Conservation (phyloP, 1,140 invertebrate genomes). For the Popillia japonica region DNA sequence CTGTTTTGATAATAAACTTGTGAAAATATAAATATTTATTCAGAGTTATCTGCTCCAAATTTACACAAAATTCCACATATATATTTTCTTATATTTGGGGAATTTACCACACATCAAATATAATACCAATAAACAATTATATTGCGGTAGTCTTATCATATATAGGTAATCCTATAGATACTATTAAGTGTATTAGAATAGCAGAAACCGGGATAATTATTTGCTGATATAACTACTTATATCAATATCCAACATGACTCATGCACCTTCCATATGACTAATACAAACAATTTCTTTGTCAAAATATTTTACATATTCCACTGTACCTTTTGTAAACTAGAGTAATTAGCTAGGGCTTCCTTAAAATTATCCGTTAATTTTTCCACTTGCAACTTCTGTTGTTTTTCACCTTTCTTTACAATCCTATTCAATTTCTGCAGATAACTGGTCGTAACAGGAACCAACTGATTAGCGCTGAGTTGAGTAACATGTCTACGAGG, state of each 20-base stretch:
- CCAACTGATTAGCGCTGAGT: conserved; percentile 77
- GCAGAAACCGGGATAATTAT: too few relatives aligned
- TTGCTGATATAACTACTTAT: too few relatives aligned
- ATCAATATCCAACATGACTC: background rate
- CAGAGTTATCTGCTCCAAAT: too few relatives aligned
- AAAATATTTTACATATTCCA: conserved; percentile 37
- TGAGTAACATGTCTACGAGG: conserved; percentile 77
- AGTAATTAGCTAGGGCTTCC: conserved; percentile 80
- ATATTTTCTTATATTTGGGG: too few relatives aligned
- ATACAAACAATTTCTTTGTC: background rate
- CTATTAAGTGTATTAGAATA: too few relatives aligned
- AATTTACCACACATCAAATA: too few relatives aligned
- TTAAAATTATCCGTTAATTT: conserved; percentile 83
- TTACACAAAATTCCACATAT: too few relatives aligned
- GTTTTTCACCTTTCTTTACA: conserved; percentile 74
- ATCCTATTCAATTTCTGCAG: conserved; percentile 74
- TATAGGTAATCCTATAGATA: too few relatives aligned
- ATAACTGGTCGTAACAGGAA: conserved; percentile 76
- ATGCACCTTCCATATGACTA: background rate
- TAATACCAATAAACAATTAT: too few relatives aligned
- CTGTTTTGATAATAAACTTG: too few relatives aligned
- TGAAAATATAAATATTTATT: too few relatives aligned
- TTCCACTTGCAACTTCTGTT: conserved; percentile 83
- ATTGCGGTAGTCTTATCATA: too few relatives aligned
- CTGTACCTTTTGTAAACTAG: conserved; percentile 77